Evolutionary conservation across 2,797 vertebrate genomes (phyloP), one percentile per base, ranked within the genome.

Genomic region (Jordanella pulchra): DNA sequence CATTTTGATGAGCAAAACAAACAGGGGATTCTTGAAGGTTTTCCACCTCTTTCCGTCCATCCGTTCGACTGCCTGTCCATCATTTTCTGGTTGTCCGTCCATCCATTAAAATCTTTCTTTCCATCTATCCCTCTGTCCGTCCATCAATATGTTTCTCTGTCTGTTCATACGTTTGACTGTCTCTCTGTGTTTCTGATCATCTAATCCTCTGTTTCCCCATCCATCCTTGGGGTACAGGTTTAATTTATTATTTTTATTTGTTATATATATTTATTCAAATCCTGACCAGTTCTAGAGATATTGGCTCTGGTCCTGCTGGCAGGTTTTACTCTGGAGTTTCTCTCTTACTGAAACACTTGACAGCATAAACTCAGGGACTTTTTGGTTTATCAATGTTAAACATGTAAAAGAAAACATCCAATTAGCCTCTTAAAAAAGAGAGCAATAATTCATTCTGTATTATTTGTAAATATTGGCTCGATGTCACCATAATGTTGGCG

Each of bases 1-100:
- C 7, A 21, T 63, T 42, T 61, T 10, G 23, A 21, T 12, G 68
- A 73, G 64, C 25, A 72, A 70, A 73, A 45, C 35, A 39, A 47
- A 27, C 10, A 14, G 5, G 12, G 30, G 65, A 48, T 18, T 50
- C 25, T 12, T 30, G 18, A 55, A 55, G 53, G 14, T 55, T 4
- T 55, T 12, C 15, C 4, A 30, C 12, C 2, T 30, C 21, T 56
- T 61, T 21, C 1, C 10, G 13, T 61, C 58, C 6, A 25, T 54
- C 12, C 1, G 5, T 27, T 17, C 4, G 3, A 4, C 13, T 23
- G 2, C 35, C 9, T 10, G 2, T 39, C 30, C 35, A 14, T 63
- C 2, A 1, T 3, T 12, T 39, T 39, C 9, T n/a, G 2, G 2
- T 23, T 7, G 7, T 51, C 18, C 18, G 21, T 50, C 18, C 7